Percentiles rank a stretch among this genome's conserved stretches.
phyloP scores from a whole-genome alignment of 2,113 vertebrate species.

The Oncorhynchus mykiss region DNA sequence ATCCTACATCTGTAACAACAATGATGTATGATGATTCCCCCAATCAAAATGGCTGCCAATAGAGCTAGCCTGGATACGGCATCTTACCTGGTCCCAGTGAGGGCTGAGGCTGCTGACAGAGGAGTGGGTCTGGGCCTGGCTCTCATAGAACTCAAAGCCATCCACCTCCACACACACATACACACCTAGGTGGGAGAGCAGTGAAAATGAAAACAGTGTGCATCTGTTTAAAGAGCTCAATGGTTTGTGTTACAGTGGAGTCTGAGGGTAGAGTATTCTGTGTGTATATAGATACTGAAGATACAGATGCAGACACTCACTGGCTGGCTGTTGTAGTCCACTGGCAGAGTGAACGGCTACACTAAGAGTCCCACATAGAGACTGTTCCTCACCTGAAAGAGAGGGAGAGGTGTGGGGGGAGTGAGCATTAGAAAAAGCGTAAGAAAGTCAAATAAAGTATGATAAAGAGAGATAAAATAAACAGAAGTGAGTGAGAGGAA shows the following conservation, averaged over 20 bases:
- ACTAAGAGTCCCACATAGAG: slow-evolving; percentile 67
- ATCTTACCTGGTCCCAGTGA: slow-evolving; percentile 74
- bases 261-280: too few species aligned
- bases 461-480: neutral
- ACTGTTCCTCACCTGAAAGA: slow-evolving; percentile 28
- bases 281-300: neutral
- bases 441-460: neutral
- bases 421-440: neutral
- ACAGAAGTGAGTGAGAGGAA: neutral
- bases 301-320: slow-evolving; percentile 53
- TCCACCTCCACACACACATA: slow-evolving; percentile 73
- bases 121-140: slow-evolving; percentile 64
- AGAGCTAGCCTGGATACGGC: neutral
- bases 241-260: too few species aligned
- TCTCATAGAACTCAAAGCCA: slow-evolving; percentile 66
- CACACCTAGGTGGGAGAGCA: slow-evolving; percentile 49
- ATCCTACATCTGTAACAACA: too few species aligned
- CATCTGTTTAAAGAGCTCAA: too few species aligned
- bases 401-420: neutral
- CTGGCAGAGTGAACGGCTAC: slow-evolving; percentile 68
- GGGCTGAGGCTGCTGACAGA: slow-evolving; percentile 61
- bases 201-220: neutral
- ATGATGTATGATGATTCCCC: too few species aligned
- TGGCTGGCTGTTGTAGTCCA: slow-evolving; percentile 63
- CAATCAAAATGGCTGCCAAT: too few species aligned